A percentile compares a stretch with the other conserved stretches of the same genome.
Evolutionary conservation across 2,888 invertebrate genomes (phyloP).

Genomic region (Meteorus cinctellus): DNA sequence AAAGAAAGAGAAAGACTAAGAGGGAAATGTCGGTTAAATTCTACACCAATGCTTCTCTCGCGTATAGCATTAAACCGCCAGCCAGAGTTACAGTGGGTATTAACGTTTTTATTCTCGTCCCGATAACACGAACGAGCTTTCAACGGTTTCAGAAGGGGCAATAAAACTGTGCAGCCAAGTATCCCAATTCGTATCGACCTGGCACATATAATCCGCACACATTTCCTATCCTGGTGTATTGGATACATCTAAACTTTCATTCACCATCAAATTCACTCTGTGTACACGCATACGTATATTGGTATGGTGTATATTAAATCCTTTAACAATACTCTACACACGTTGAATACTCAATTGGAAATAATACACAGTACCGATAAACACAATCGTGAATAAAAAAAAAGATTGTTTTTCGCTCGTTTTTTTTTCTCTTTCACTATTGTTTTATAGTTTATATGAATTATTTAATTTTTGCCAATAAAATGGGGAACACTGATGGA

Average conservation of each 20-base stretch:
- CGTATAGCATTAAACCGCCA: constrained; percentile 34
- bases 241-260: constrained; percentile 12
- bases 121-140: constrained; percentile 45
- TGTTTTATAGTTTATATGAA: neutral
- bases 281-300: neutral
- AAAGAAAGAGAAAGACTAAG: constrained; percentile 51
- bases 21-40: constrained; percentile 51
- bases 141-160: constrained; percentile 41
- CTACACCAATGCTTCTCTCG: constrained; percentile 22
- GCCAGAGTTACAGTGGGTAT: constrained; percentile 43
- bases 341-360: neutral
- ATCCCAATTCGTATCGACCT: constrained; percentile 41
- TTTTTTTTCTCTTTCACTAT: neutral
- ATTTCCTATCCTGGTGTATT: constrained; percentile 1
- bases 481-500: too few species aligned
- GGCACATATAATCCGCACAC: constrained; percentile 21
- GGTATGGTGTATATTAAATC: neutral
- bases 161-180: constrained; percentile 37
- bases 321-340: neutral
- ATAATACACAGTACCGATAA: neutral
- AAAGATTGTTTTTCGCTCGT: neutral
- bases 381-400: constrained; percentile 1
- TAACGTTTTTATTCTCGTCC: constrained; percentile 45
- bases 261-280: constrained; percentile 13
- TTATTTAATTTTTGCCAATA: neutral